Base-by-base conservation (phyloP, 2,113 vertebrate species). In the Notechis scutatus region DNA sequence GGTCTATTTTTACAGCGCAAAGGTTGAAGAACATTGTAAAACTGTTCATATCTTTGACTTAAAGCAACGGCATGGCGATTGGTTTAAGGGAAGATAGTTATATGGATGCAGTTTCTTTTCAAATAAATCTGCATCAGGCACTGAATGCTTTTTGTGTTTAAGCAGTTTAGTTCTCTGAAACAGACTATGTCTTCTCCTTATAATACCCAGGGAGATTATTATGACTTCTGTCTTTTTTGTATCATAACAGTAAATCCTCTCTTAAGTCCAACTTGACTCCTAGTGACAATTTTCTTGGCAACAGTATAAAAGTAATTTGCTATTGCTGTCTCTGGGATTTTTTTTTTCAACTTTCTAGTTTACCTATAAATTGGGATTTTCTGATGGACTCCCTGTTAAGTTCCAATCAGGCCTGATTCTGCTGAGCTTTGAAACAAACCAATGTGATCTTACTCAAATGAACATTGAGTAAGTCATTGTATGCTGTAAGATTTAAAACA, bases 1-100 rank as follows among this genome's bases (percentile, higher is more conserved):
- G 85, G 93, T 96, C 95, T 97, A 97, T 97, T 97, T 97, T 97
- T 97, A 96, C 91, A 93, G 74, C 24, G 88, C 91, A 95, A 96
- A 94, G 95, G 92, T 95, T 95, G 95, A 93, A 93, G 94, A 93
- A 96, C 74, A 88, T 94, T 95, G 87, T 64, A 93, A 95, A 94
- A 96, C 94, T 23, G 0, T 61, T 93, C 87, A 26, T 93, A 95
- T 95, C 94, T 92, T 92, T 88, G 81, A 93, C 14, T 94, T 3
- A 0, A 92, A 92, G 93, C 88, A 94, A 81, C 91, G 69, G 64
- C 85, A 91, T 92, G 90, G 88, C 39, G 94, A 69, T 92, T 88
- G 89, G 57, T 92, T 93, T 45, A 94, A 95, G 81, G 26, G 85
- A 93, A 69, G 92, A 92, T 94, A 91, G 74, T 45, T 85, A 61